phyloP scores from a whole-genome alignment of 2,888 invertebrate genomes.

The Operophtera brumata region DNA sequence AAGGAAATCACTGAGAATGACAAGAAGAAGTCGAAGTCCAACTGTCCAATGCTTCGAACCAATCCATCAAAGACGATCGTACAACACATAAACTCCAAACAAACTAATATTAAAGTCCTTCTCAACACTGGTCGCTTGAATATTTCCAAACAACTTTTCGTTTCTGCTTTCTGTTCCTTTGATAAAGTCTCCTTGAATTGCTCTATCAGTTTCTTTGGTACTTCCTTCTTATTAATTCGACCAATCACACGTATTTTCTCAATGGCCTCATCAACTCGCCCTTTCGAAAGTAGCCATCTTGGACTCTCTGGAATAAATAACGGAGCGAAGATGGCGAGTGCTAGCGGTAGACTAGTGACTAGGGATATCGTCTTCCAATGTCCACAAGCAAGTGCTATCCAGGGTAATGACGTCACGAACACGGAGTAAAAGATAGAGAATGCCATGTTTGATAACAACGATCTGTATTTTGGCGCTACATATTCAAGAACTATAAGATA shows the following conservation, averaged over 20 bases:
- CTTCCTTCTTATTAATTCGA: conserved; percentile 51
- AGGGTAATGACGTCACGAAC: conserved; percentile 49
- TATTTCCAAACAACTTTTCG: conserved; percentile 45
- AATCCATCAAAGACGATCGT: conserved; percentile 53
- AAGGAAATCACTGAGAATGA: conserved; percentile 57
- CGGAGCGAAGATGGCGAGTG: conserved; percentile 47
- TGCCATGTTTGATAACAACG: conserved; percentile 51
- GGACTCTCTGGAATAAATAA: conserved; percentile 59
- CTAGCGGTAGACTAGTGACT: conserved; percentile 55
- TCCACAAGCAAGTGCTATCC: conserved; percentile 52
- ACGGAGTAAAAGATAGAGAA: conserved; percentile 55
- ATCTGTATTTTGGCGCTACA: conserved; percentile 57
- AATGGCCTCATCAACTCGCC: conserved; percentile 54
- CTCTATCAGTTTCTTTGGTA: conserved; percentile 50
- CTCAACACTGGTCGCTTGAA: conserved; percentile 51
- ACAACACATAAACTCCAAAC: conserved; percentile 54
- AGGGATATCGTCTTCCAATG: conserved; percentile 58
- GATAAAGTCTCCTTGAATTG: conserved; percentile 44
- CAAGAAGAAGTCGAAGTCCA: conserved; percentile 57
- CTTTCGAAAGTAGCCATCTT: conserved; percentile 57
- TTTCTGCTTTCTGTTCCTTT: conserved; percentile 39
- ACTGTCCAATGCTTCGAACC: conserved; percentile 50
- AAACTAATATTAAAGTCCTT: conserved; percentile 47
- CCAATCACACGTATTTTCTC: conserved; percentile 50
- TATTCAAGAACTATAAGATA: conserved; percentile 60